phyloP scores from a whole-genome alignment of 2,888 invertebrate genomes.

The Agrochola circellaris region DNA sequence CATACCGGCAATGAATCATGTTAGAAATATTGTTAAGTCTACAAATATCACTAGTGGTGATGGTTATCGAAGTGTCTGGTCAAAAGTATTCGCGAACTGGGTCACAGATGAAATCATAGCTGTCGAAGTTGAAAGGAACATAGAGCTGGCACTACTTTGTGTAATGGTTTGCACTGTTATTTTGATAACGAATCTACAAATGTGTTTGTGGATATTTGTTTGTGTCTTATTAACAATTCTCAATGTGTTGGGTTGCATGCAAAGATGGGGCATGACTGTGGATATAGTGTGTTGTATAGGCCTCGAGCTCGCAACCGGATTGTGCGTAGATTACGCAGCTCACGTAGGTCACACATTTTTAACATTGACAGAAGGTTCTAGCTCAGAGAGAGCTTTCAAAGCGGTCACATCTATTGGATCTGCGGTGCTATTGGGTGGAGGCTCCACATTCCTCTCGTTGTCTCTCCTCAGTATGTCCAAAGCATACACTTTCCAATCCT shows the following conservation, averaged over 20 bases:
- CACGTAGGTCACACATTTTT: slow-evolving; percentile 96
- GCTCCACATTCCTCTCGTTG: slow-evolving; percentile 94
- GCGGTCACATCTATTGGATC: slow-evolving; percentile 94
- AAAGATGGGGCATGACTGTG: slow-evolving; percentile 95
- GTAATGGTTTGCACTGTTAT: slow-evolving; percentile 95
- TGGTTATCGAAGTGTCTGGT: slow-evolving; percentile 93
- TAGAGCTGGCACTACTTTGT: slow-evolving; percentile 93
- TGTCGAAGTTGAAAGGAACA: slow-evolving; percentile 94
- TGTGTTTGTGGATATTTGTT: slow-evolving; percentile 94
- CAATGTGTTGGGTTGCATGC: slow-evolving; percentile 94
- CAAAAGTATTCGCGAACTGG: slow-evolving; percentile 94
- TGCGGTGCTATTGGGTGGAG: slow-evolving; percentile 94
- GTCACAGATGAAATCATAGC: slow-evolving; percentile 95
- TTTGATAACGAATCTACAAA: slow-evolving; percentile 94
- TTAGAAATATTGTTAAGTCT: slow-evolving; percentile 90
- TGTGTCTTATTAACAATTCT: slow-evolving; percentile 94
- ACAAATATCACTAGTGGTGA: slow-evolving; percentile 91
- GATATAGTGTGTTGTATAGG: slow-evolving; percentile 96
- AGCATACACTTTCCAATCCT: slow-evolving; percentile 94
- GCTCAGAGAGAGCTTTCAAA: slow-evolving; percentile 91
- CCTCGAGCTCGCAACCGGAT: slow-evolving; percentile 94
- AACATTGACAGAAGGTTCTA: slow-evolving; percentile 89
- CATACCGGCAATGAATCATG: slow-evolving; percentile 93
- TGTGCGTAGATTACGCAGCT: slow-evolving; percentile 96
- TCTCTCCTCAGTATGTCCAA: slow-evolving; percentile 93